These are phyloP conservation scores for Pocillopora verrucosa DNA, from an alignment of 64 coral and sea anemone species.

Conservation along the genomic window DNA sequence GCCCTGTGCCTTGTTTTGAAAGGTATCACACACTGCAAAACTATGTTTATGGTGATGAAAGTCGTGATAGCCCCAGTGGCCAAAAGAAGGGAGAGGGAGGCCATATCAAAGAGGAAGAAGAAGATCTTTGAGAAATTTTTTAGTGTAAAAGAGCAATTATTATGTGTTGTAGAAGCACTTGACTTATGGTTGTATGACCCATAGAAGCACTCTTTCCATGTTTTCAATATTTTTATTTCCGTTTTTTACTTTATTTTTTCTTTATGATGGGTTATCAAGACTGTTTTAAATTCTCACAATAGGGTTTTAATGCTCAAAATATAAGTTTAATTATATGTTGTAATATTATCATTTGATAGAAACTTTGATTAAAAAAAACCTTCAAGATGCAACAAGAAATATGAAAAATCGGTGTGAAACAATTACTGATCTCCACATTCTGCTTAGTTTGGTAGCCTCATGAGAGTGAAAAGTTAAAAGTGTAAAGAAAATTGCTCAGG, in stretches of 20 bases:
- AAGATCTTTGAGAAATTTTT: conserved; percentile 8
- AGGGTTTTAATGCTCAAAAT: no score
- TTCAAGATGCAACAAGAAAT: no score
- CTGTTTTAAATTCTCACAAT: background rate
- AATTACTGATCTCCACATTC: no score
- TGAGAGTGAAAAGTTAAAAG: no score
- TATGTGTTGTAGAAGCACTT: background rate
- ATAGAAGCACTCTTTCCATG: background rate
- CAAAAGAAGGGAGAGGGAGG: conserved; percentile 34
- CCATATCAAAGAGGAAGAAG: conserved; percentile 20
- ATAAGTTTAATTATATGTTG: no score
- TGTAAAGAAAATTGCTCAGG: no score
- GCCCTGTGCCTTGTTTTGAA: conserved; percentile 38
- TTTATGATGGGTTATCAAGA: background rate
- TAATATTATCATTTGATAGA: no score
- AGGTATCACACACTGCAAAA: conserved; percentile 23
- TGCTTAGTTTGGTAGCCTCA: no score
- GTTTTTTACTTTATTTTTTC: background rate
- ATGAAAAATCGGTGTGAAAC: no score
- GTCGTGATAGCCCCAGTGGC: background rate
- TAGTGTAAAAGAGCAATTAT: background rate
- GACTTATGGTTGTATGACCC: background rate
- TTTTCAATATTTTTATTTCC: background rate
- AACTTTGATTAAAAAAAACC: no score
- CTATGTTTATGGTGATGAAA: conserved; percentile 34